phyloP scores from a whole-genome alignment of 2,113 vertebrate genomes.

The Ovis canadensis region DNA sequence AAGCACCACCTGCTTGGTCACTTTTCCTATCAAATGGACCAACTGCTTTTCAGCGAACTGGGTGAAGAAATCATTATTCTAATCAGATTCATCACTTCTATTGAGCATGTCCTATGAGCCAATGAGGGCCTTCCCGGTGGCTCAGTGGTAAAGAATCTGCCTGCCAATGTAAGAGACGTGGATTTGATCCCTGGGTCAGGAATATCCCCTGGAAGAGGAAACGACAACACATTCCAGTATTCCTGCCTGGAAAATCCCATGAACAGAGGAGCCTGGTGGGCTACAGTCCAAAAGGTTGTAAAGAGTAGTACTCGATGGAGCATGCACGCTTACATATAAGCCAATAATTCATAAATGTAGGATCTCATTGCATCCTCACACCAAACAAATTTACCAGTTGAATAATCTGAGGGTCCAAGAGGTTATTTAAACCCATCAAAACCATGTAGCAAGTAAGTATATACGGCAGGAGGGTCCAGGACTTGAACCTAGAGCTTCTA shows the following conservation, averaged over 20 bases:
- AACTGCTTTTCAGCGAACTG: neutral
- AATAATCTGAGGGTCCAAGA: neutral
- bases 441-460: neutral
- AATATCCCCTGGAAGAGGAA: neutral
- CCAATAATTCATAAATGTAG: neutral
- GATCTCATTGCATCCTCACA: neutral
- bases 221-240: neutral
- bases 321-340: neutral
- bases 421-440: neutral
- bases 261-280: neutral
- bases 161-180: neutral
- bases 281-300: neutral
- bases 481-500: neutral
- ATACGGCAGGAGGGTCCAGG: neutral
- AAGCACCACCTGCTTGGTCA: neutral
- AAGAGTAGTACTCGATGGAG: neutral
- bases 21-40: neutral
- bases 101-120: neutral
- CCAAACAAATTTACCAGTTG: neutral
- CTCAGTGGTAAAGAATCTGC: neutral
- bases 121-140: neutral
- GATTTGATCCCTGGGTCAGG: neutral
- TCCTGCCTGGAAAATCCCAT: neutral
- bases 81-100: neutral
- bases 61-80: neutral